Percentiles rank a stretch among this genome's conserved stretches.
Evolutionary conservation across 2,113 vertebrate genomes (phyloP).

Genomic region (Pyrgilauda ruficollis): DNA sequence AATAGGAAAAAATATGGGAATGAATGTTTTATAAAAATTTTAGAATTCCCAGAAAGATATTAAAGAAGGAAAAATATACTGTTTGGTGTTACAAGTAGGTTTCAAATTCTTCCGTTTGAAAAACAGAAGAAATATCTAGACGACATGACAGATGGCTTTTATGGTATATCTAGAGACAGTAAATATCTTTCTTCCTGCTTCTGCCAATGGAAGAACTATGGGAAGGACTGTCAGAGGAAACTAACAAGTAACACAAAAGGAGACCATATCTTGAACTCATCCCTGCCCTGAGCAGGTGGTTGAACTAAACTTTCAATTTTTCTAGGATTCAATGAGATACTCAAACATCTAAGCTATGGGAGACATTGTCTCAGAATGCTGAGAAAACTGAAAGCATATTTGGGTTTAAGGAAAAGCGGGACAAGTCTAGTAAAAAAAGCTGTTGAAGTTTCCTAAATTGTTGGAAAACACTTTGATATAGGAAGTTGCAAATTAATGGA

Average conservation of each 20-base stretch:
- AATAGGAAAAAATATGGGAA: background rate
- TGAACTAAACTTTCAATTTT: background rate
- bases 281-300: background rate
- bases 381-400: background rate
- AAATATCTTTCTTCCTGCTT: background rate
- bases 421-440: background rate
- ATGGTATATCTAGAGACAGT: background rate
- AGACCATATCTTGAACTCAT: accelerated
- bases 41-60: background rate
- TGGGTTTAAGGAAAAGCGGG: background rate
- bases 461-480: background rate
- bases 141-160: background rate
- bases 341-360: background rate
- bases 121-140: background rate
- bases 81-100: background rate
- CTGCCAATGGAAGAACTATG: background rate
- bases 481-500: background rate
- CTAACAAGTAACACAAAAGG: background rate
- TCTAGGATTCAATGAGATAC: background rate
- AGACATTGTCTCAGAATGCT: background rate
- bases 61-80: background rate
- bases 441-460: background rate
- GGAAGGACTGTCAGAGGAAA: background rate
- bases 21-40: background rate
- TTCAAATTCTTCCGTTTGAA: background rate